These are phyloP conservation scores for Thryonomys swinderianus DNA, from an alignment of 2,113 vertebrate genomes.

Conservation along the genomic window DNA sequence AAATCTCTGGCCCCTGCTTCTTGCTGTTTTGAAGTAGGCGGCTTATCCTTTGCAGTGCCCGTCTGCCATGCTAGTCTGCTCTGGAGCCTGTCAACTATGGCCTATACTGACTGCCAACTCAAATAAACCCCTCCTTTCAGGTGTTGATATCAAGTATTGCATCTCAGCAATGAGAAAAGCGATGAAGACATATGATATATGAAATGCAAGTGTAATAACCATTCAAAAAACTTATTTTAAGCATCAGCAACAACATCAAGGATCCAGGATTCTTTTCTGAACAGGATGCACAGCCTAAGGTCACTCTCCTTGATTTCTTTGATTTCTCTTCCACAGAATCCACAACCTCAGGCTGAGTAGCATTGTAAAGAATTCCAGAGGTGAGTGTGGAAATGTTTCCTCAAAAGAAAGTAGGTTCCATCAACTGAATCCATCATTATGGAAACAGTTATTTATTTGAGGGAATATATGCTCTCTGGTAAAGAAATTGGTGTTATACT, in stretches of 20 bases:
- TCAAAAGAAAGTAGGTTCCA: neutral
- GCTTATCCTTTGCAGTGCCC: neutral
- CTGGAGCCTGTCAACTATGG: neutral
- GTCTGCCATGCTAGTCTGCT: neutral
- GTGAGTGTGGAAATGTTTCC: neutral
- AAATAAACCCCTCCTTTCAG: neutral
- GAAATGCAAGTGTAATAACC: neutral
- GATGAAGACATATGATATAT: neutral
- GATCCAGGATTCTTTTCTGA: neutral
- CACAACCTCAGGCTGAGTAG: neutral
- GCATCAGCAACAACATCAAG: neutral
- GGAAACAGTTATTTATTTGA: neutral
- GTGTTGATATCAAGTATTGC: neutral
- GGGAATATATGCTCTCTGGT: neutral
- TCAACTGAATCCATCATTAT: neutral
- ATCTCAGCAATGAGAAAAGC: neutral
- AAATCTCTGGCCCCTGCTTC: no score
- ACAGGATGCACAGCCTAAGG: neutral
- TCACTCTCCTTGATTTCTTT: neutral
- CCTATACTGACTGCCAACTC: neutral
- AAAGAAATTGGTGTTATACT: neutral
- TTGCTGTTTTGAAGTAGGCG: neutral
- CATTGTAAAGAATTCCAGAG: neutral
- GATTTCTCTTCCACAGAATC: neutral
- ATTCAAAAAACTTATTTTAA: neutral